Conservation (phyloP, 1,140 invertebrate genomes). For the Helicoverpa armigera region DNA sequence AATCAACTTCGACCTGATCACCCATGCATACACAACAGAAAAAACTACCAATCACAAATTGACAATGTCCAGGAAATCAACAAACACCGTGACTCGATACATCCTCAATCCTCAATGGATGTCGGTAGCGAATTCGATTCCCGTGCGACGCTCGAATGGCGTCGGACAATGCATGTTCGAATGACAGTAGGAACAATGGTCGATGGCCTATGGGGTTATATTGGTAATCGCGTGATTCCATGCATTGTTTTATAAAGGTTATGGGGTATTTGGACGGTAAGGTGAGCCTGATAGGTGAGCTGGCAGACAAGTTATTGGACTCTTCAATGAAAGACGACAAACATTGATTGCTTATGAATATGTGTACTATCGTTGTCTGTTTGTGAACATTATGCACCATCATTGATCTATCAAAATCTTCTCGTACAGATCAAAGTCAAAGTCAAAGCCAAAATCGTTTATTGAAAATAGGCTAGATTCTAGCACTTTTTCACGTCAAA, state of each 20-base stretch:
- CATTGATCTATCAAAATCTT: too few relatives aligned
- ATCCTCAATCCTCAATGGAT: constrained; percentile 36
- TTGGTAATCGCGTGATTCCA: constrained; percentile 28
- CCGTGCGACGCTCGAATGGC: constrained; percentile 47
- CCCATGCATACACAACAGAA: background rate
- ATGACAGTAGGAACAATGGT: constrained; percentile 44
- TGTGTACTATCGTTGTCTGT: too few relatives aligned
- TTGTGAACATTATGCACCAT: too few relatives aligned
- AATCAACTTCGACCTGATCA: too few relatives aligned
- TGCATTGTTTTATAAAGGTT: constrained; percentile 25
- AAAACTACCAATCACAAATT: constrained; percentile 48
- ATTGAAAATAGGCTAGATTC: too few relatives aligned
- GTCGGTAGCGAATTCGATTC: constrained; percentile 50
- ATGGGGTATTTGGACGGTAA: background rate
- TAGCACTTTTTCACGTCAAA: too few relatives aligned
- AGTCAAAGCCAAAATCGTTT: too few relatives aligned
- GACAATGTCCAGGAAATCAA: constrained; percentile 37
- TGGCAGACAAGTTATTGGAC: too few relatives aligned
- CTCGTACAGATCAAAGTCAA: too few relatives aligned
- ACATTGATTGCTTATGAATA: too few relatives aligned
- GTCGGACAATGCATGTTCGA: constrained; percentile 29
- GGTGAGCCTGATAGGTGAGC: too few relatives aligned
- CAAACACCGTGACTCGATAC: constrained; percentile 38
- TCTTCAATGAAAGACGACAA: too few relatives aligned
- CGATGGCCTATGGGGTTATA: constrained; percentile 24